These are phyloP conservation scores for Eulemur macaco DNA, from an alignment of 2,113 vertebrate genomes.

Conservation along the genomic window DNA sequence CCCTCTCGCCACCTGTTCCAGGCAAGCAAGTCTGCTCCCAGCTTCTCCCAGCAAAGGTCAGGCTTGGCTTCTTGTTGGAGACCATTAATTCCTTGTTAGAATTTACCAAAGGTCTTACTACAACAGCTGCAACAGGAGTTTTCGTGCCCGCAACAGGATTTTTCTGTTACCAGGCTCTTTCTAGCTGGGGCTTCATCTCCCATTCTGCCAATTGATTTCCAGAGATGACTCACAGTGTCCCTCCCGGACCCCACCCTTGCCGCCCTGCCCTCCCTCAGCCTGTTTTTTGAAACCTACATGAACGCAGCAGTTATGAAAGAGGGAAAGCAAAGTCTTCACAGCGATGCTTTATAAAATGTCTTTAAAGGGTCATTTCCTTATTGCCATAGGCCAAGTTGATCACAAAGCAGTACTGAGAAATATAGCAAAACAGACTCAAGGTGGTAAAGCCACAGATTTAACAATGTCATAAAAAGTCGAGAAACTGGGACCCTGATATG, in stretches of 20 bases:
- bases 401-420: not conserved
- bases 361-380: not conserved
- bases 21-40: not conserved
- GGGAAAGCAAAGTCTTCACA: not conserved
- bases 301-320: not conserved
- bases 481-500: not conserved
- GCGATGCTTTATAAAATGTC: rapidly evolving
- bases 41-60: not conserved
- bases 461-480: not conserved
- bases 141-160: not conserved
- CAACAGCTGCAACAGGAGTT: rapidly evolving
- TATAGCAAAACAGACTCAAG: not conserved
- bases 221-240: not conserved
- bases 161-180: not conserved
- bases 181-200: not conserved
- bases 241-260: not conserved
- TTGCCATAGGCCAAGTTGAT: not conserved
- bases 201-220: not conserved
- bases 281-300: not conserved
- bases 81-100: not conserved
- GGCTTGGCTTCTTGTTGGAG: not conserved
- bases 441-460: not conserved
- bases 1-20: not conserved
- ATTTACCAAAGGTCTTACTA: not conserved
- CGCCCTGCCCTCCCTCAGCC: not conserved